Evolutionary conservation across 2,113 vertebrate species (phyloP), one percentile per base, ranked within the genome.

Genomic region (Tragelaphus buxtoni): DNA sequence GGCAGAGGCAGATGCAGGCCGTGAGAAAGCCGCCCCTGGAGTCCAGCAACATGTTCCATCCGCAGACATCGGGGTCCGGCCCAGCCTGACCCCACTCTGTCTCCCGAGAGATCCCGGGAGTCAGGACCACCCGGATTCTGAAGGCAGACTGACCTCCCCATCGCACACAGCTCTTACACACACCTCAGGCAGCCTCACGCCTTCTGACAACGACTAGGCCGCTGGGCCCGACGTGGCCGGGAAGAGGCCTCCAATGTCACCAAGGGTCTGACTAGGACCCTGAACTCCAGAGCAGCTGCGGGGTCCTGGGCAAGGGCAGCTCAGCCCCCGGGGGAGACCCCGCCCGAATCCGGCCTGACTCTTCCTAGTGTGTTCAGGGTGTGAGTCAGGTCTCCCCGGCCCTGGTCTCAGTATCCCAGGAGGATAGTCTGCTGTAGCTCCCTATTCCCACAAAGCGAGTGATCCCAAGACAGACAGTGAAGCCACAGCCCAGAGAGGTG

Each of bases 81-180:
- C 56, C 4, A 2, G 35, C 65, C 55, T 56, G 7, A 3, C 39
- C 39, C 0, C 0, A 3, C 84, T 53, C 39, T 3, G 82, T 14
- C 49, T 65, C 63, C 55, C 0, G 1, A 0, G 45, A 53, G 84
- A 14, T 7, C n/a, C 22, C 22, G 1, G 61, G 72, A 72, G 22
- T 18, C 13, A 18, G 22, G 35, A 12, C 80, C 8, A 9, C 26
- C 32, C 0, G 0, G 30, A 45, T 17, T 9, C 42, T 9, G 16
- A 26, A 13, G 28, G 28, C n/a, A 42, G 11, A 9, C 1, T 0
- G 30, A 5, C 24, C 22, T 12, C 53, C 18, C 17, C 51, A 2
- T 17, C 2, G 6, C 5, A 7, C 5, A 0, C 8, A 3, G 47
- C 10, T 0, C 8, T 12, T 5, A 18, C 30, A 32, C 58, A 20